Conservation (phyloP, 2,113 vertebrate genomes). For the Aramus guarauna region DNA sequence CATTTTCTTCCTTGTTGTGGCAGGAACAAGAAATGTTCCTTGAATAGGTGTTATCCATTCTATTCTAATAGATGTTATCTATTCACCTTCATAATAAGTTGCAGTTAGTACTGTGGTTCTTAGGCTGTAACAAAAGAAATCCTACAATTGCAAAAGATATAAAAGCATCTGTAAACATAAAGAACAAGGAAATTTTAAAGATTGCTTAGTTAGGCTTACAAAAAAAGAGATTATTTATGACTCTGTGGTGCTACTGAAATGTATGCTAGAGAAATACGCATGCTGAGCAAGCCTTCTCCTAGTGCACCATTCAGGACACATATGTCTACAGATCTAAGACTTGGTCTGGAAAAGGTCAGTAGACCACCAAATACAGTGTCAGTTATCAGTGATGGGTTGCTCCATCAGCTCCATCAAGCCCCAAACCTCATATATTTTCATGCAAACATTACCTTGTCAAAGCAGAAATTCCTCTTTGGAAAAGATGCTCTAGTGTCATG, state of each 20-base stretch:
- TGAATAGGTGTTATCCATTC: no score
- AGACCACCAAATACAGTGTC: not conserved
- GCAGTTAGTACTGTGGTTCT: not conserved
- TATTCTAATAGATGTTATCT: not conserved
- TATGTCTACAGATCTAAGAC: not conserved
- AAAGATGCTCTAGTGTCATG: not conserved
- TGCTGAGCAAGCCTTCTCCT: not conserved
- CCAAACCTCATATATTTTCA: not conserved
- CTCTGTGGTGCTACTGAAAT: not conserved
- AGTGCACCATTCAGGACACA: not conserved
- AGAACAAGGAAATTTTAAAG: not conserved
- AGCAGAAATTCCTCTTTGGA: not conserved
- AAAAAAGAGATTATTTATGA: not conserved
- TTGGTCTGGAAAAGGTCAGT: not conserved
- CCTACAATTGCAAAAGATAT: not conserved
- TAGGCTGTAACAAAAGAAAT: not conserved
- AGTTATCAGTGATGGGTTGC: not conserved
- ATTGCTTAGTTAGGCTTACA: not conserved
- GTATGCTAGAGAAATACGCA: not conserved
- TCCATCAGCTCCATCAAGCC: not conserved
- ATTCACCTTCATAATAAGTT: not conserved
- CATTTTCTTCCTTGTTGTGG: not conserved
- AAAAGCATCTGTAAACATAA: not conserved
- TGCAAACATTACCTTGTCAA: not conserved
- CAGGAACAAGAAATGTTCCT: not conserved